A percentile compares a stretch with the other conserved stretches of the same genome.
Evolutionary conservation across 2,113 vertebrate species (phyloP).

Genomic region (Xiphorhynchus elegans): DNA sequence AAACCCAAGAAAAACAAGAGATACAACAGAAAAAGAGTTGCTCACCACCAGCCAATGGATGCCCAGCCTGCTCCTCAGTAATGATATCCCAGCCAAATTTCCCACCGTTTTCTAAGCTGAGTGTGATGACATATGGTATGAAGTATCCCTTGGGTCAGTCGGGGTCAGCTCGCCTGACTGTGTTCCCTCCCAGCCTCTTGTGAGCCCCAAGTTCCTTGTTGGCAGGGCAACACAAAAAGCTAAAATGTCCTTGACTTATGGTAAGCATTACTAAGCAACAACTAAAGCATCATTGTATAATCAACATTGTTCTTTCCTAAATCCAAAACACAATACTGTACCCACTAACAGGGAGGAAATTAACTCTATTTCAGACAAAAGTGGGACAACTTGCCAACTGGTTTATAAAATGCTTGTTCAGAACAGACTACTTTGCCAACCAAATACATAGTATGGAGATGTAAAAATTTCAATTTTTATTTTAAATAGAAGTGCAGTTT

Average conservation of each 20-base stretch:
- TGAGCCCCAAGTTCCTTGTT: not conserved
- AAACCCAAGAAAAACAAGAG: not conserved
- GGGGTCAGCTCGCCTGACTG: accelerated
- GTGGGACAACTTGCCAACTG: not conserved
- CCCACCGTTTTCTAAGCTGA: not conserved
- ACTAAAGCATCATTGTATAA: not conserved
- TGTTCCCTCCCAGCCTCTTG: not conserved
- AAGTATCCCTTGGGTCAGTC: not conserved
- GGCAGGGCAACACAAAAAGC: not conserved
- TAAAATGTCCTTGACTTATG: accelerated
- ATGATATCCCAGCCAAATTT: not conserved
- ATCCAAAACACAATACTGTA: not conserved
- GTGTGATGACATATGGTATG: no score
- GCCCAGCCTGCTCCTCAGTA: not conserved
- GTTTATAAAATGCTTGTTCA: not conserved
- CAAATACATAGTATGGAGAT: not conserved
- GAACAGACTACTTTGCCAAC: not conserved
- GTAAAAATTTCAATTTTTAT: not conserved
- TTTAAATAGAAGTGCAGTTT: not conserved
- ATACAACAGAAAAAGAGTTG: not conserved
- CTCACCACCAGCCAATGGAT: not conserved
- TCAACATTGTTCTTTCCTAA: not conserved
- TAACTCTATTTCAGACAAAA: not conserved
- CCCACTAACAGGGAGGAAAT: not conserved
- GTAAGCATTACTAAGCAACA: not conserved